Base-by-base conservation (phyloP, 2,888 invertebrate species). In the Cataglyphis altisquamis region DNA sequence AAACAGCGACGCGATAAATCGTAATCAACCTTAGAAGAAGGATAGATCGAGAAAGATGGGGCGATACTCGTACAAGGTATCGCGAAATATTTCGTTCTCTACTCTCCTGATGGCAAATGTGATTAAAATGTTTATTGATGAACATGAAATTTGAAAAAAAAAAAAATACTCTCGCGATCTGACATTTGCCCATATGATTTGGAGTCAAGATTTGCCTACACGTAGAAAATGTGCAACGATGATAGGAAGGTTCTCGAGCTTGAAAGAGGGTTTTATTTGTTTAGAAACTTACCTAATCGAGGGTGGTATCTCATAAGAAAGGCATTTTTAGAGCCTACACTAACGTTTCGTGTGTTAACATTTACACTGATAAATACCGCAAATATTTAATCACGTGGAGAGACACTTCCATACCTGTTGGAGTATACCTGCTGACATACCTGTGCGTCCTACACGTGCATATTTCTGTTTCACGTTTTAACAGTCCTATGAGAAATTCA, bases 1-100 rank as follows among this genome's bases (percentile, higher is more conserved):
- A 67, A 81, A 83, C 84, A 57, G 55, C 80, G 75, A 72, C 48
- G 88, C 85, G 73, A 88, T 88, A 88, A 88, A 88, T 88, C 74
- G 89, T 85, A 88, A 88, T 88, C 88, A 88, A 80, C 84, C 86
- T 55, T 63, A 18, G 55, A 32, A 68, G 68, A 78, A 73, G 73
- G 78, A 78, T 74, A 62, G 48, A 64, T 62, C 52, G 36, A 57
- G 36, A 74, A 83, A 80, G 81, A 77, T n/a, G 15, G 0, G 21
- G 18, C n/a, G 25, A 41, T 66, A 45, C 64, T 63, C 21, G 25
- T 25, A 32, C 74, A 25, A 63, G 6, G 36, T 21, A 5, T 64
- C 36, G 29, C 64, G 18, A 0, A 0, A 41, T 9, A 39, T 55
- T 41, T 8, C 41, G 18, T 18, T 57, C 15, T 41, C 21, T 29